These are phyloP conservation scores for Coelinius sp. DNA, from an alignment of 2,888 invertebrate genomes.

Conservation along the genomic window DNA sequence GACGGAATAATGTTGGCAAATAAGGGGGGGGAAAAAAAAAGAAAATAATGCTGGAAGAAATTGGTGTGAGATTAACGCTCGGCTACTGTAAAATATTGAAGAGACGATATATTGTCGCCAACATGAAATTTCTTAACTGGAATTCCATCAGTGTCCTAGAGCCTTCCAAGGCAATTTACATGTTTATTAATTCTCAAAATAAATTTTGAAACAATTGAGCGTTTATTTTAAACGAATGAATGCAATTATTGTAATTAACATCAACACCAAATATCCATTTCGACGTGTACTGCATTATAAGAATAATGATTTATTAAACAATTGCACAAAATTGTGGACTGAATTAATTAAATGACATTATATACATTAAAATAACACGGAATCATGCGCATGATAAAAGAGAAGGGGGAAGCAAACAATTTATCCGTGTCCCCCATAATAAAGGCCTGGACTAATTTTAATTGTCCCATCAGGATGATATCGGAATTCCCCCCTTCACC, in stretches of 20 bases:
- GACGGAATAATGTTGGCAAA: no score
- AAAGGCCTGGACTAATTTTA: slow-evolving; percentile 43
- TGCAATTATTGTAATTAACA: background rate
- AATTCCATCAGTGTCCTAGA: slow-evolving; percentile 3
- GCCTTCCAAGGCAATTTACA: no score
- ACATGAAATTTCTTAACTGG: no score
- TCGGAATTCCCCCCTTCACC: slow-evolving; percentile 39
- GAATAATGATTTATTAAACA: background rate
- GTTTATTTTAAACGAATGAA: background rate
- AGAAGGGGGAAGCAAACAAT: background rate
- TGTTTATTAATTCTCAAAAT: no score
- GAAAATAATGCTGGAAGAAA: background rate
- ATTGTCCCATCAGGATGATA: slow-evolving; percentile 47
- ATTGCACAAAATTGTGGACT: background rate
- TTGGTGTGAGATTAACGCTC: slow-evolving; percentile 16
- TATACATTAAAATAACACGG: background rate
- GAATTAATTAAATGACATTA: background rate
- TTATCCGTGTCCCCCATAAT: slow-evolving; percentile 8
- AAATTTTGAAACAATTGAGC: background rate
- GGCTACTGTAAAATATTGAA: slow-evolving; percentile 12
- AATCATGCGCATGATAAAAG: background rate
- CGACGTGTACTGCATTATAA: background rate
- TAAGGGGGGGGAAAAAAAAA: background rate
- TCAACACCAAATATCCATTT: background rate
- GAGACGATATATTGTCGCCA: slow-evolving; percentile 21